Conservation (phyloP, 2,113 vertebrate genomes). For the Thamnophis sirtalis region DNA sequence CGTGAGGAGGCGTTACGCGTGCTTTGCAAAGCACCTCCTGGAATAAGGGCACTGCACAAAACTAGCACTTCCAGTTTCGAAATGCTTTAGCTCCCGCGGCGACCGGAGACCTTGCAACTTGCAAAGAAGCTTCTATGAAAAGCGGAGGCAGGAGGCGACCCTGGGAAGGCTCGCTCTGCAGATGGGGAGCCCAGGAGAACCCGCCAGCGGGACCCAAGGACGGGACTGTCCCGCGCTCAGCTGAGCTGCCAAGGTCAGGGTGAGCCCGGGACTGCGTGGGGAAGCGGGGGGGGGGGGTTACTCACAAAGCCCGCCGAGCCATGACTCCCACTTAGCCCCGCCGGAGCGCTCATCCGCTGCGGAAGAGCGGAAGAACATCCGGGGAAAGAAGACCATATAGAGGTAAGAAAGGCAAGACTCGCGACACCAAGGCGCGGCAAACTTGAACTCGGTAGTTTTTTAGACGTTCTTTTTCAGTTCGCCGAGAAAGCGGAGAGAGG, state of each 20-base stretch:
- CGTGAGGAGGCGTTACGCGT: neutral
- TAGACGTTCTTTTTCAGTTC: neutral
- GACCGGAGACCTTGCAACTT: neutral
- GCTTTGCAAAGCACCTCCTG: neutral
- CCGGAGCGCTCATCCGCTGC: neutral
- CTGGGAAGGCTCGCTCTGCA: neutral
- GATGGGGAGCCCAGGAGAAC: neutral
- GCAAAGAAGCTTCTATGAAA: neutral
- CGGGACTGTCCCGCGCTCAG: neutral
- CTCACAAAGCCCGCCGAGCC: neutral
- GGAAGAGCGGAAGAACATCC: neutral
- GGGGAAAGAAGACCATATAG: neutral
- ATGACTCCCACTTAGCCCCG: neutral
- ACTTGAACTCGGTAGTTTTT: neutral
- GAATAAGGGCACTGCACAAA: neutral
- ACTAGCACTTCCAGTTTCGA: neutral
- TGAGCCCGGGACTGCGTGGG: too few relatives aligned
- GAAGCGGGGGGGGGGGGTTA: neutral
- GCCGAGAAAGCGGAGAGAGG: neutral
- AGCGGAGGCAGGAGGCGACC: neutral
- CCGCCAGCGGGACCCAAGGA: neutral
- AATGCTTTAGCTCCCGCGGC: neutral
- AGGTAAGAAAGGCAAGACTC: neutral
- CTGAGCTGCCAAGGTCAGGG: neutral
- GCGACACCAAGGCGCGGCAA: neutral